Base-by-base conservation (phyloP, 2,797 vertebrate genomes). In the Pogoniulus pusillus region DNA sequence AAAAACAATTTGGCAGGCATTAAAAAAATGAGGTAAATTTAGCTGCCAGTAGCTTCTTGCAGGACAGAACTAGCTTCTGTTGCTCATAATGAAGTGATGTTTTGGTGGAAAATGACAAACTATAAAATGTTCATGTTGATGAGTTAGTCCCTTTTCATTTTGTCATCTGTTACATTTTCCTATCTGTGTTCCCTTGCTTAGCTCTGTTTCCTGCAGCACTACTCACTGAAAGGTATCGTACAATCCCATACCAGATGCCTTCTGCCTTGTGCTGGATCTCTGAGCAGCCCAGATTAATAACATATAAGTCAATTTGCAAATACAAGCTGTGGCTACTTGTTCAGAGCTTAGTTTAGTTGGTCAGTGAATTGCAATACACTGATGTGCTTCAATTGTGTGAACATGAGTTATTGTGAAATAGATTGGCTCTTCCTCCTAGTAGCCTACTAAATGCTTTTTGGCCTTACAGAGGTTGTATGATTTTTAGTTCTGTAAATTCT, bases 161-260 rank as follows among this genome's bases (percentile, higher is more conserved):
- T 39, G 2, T 47, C 32, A 10, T 14, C 8, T 54, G 0, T 34
- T 43, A 7, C 20, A 2, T 72, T 62, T 19, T 68, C 4, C 16
- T 34, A 0, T 27, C 11, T 29, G 34, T 77, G 27, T 55, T 23
- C 10, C 24, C 12, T 71, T 54, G 9, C 35, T 49, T 70, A 24
- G 29, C 23, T 60, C 60, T 32, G 2, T 35, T 80, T 74, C 53
- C 14, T 83, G 41, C 8, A 9, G 6, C 7, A 1, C 43, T 63
- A 4, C 16, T 37, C 10, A 10, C n/a, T 45, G 74, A 19, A 24
- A 49, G 32, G 6, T 37, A 11, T 34, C 23, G 2, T 26, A 1
- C 8, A 10, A 7, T 60, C 45, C 66, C 13, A 3, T 29, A 7
- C 26, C 7, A 29, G 23, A 35, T 35, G 14, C 35, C 16, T 9